A percentile compares a stretch with the other conserved stretches of the same genome.
Evolutionary conservation across 2,888 invertebrate genomes (phyloP).

Genomic region (Pherbina coryleti): DNA sequence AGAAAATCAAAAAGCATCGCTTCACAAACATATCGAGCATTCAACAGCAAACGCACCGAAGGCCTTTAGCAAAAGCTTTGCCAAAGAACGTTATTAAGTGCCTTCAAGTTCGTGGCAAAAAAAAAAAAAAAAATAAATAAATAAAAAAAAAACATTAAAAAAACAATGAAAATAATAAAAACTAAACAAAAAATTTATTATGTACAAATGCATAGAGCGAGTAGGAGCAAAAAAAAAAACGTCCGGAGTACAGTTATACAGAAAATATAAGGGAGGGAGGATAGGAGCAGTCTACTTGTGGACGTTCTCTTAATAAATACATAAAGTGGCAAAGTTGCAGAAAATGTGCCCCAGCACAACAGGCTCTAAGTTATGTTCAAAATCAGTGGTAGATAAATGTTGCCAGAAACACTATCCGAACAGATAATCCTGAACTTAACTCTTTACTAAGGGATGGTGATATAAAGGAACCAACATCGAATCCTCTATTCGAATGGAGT

Average conservation of each 20-base stretch:
- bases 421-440: no score
- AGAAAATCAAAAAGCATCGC: background rate
- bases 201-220: background rate
- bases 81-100: background rate
- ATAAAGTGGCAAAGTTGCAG: no score
- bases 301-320: no score
- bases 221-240: background rate
- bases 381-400: no score
- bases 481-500: no score
- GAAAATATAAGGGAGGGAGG: background rate
- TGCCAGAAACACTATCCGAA: no score
- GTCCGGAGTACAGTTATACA: background rate
- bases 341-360: no score
- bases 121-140: background rate
- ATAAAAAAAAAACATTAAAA: background rate
- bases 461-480: no score
- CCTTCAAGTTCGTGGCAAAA: slow-evolving; percentile 1
- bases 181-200: background rate
- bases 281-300: background rate
- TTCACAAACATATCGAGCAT: slow-evolving; percentile 11
- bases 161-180: background rate
- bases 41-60: slow-evolving; percentile 14
- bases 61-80: background rate
- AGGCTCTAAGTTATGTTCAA: no score
- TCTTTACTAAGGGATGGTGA: no score